Conservation (phyloP, 2,888 invertebrate species). For the Ectobius pallidus region DNA sequence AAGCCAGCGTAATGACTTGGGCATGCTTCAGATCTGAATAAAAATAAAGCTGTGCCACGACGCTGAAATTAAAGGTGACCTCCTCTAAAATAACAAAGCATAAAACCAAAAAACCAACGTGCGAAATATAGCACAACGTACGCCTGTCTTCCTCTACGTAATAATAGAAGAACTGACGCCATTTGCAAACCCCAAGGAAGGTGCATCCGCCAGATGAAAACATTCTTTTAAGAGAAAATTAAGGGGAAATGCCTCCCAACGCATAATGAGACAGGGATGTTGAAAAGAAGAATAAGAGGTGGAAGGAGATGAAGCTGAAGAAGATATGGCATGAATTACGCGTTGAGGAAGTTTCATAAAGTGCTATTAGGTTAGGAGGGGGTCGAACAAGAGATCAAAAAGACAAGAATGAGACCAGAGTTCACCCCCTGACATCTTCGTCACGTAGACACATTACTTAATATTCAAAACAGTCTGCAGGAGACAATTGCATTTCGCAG, state of each 20-base stretch:
- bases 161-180: too few species aligned
- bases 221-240: background rate
- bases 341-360: background rate
- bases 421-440: background rate
- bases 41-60: too few species aligned
- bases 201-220: background rate
- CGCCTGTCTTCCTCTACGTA: too few species aligned
- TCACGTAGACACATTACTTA: background rate
- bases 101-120: too few species aligned
- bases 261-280: background rate
- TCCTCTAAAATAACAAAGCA: too few species aligned
- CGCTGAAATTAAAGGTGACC: too few species aligned
- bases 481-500: background rate
- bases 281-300: background rate
- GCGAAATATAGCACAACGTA: too few species aligned
- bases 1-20: too few species aligned
- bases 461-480: background rate
- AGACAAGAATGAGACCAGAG: too few species aligned
- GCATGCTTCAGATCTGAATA: too few species aligned
- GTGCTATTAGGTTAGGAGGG: background rate
- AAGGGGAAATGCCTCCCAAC: background rate
- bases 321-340: background rate
- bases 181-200: background rate
- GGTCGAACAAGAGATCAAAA: too few species aligned
- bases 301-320: too few species aligned